Evolutionary conservation across 2,113 vertebrate species (phyloP).

Genomic region (Pan troglodytes): NHGRI_mPanTro3-v2.1_pri NC_072417.2:30714501-30715000

Average conservation of each 20-base stretch:
- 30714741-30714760: constrained; percentile 6
- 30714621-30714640: not conserved
- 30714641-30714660: not conserved
- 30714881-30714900: constrained; percentile 67
- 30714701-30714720: constrained; percentile 30
- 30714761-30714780: constrained; percentile 49
- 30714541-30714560: constrained; percentile 9
- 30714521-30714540: not conserved
- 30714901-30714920: constrained; percentile 49
- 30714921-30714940: constrained; percentile 51
- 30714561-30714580: constrained; percentile 47
- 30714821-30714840: constrained; percentile 29
- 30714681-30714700: not conserved
- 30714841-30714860: constrained; percentile 17
- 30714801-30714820: constrained; percentile 31
- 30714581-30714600: constrained; percentile 11
- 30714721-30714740: constrained; percentile 7
- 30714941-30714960: constrained; percentile 14
- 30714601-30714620: constrained; percentile 19
- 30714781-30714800: constrained; percentile 51
- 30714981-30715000: constrained; percentile 50
- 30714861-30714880: constrained; percentile 45
- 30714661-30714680: not conserved
- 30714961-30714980: constrained; percentile 49
- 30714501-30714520: not conserved